Evolutionary conservation across 2,113 vertebrate species (phyloP).

Genomic region (Tetraodon nigroviridis): DNA sequence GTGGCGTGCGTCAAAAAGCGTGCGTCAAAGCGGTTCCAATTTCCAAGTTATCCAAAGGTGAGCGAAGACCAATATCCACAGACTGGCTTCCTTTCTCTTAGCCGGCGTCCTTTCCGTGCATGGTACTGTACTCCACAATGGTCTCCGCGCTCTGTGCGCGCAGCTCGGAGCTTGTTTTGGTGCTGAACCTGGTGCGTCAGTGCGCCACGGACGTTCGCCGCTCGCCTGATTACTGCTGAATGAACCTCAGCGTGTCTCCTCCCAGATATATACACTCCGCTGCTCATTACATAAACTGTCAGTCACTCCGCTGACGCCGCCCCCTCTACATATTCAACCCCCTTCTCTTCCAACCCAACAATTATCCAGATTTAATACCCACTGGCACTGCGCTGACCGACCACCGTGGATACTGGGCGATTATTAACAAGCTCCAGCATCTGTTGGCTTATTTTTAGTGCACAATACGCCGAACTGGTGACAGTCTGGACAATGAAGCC

Average conservation of each 20-base stretch:
- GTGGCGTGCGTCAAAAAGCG: constrained; percentile 53
- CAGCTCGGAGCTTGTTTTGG: constrained; percentile 56
- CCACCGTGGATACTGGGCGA: constrained; percentile 70
- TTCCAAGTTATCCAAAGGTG: constrained; percentile 73
- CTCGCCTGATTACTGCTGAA: constrained; percentile 71
- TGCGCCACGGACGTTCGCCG: constrained; percentile 57
- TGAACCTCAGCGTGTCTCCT: constrained; percentile 62
- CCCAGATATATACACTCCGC: constrained; percentile 83
- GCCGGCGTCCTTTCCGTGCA: constrained; percentile 57
- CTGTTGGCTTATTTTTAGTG: constrained; percentile 79
- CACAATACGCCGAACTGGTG: constrained; percentile 30
- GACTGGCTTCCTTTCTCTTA: constrained; percentile 42
- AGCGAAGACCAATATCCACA: constrained; percentile 67
- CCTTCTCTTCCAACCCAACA: constrained; percentile 66
- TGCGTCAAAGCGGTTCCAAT: constrained; percentile 52
- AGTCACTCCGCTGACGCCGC: constrained; percentile 78
- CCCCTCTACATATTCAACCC: constrained; percentile 79
- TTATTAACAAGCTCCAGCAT: constrained; percentile 75
- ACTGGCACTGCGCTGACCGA: constrained; percentile 56
- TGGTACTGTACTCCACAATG: constrained; percentile 69
- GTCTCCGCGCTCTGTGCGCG: constrained; percentile 47
- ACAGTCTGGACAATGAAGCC: constrained; percentile 26
- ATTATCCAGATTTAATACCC: constrained; percentile 80
- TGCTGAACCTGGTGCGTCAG: constrained; percentile 59
- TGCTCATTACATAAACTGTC: constrained; percentile 86